Percentiles rank a stretch among this genome's conserved stretches.
phyloP scores from a whole-genome alignment of 2,797 vertebrate genomes.

The Denticeps clupeoides region DNA sequence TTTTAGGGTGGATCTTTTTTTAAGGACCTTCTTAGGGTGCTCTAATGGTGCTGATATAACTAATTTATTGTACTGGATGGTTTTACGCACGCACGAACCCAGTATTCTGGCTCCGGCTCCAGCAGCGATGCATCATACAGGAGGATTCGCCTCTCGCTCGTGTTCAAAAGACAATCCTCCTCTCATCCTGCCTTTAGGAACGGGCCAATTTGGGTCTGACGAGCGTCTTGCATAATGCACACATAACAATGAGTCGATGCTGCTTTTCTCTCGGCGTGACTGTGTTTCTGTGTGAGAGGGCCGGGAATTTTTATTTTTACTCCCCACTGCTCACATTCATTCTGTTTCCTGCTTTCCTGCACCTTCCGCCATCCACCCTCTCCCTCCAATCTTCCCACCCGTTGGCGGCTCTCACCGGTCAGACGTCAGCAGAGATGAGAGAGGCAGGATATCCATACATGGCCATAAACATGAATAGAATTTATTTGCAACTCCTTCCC shows the following conservation, averaged over 20 bases:
- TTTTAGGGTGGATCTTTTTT: no score
- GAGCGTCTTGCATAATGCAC: background rate
- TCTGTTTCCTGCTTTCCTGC: constrained; percentile 32
- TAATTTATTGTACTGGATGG: no score
- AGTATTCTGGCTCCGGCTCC: no score
- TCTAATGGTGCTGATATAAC: no score
- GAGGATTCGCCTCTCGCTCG: no score
- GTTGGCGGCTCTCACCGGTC: background rate
- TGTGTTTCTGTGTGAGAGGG: background rate
- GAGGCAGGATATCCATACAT: constrained; percentile 1
- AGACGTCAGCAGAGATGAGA: background rate
- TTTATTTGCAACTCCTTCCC: background rate
- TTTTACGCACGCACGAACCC: no score
- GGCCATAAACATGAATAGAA: background rate
- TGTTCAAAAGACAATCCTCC: no score
- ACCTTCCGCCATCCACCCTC: constrained; percentile 33
- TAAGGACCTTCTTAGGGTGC: no score
- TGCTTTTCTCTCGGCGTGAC: background rate
- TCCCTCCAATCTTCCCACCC: constrained; percentile 46
- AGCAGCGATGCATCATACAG: no score
- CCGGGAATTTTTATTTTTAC: constrained; percentile 13
- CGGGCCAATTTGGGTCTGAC: background rate
- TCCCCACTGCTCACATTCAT: constrained; percentile 43
- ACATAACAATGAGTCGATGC: background rate
- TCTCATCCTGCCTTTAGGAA: no score